Evolutionary conservation across 1,140 invertebrate species (phyloP), one percentile per base, ranked within the genome.

Genomic region (Drosophila nikananu): DNA sequence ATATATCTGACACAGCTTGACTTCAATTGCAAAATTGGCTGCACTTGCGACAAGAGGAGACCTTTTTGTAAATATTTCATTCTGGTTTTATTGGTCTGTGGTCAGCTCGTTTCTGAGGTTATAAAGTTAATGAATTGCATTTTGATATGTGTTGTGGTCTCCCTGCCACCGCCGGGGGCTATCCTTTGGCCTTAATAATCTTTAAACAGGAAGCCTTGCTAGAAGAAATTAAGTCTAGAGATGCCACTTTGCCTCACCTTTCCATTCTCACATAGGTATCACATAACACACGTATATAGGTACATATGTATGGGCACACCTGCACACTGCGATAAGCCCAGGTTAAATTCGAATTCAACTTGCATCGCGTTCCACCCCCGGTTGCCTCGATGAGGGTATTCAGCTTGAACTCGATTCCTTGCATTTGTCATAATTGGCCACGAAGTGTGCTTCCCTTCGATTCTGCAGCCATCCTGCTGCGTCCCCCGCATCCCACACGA

Each of bases 391-490:
- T 86, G 82, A 66, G 72, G 77, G 51, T 77, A 83, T 71, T 66
- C 77, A 78, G 77, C 15, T 74, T 80, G 49, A 90, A 70, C 66
- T 87, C 81, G 72, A 84, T 89, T 89, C 48, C 64, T 64, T 89
- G 84, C 81, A 87, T 89, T 89, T 87, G 81, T 87, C 84, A 87
- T 87, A 89, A 87, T 87, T 89, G 83, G 54, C 58, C 66, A 30
- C 35, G 35, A 44, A 41, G 52, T 67, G 64, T 75, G 62, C 58
- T 61, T 30, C 30, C 39, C 17, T 25, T 3, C 46, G 5, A 35
- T 41, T 37, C n/a, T 10, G 5, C 30, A 54, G 13, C 57, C 10
- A 19, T 19, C 21, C 41, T 4, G 52, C 19, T 39, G 41, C 17
- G n/a, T 9, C 27, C 23, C n/a, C 23, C 39, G 30, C 30, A 32